phyloP scores from a whole-genome alignment of 2,888 invertebrate species.

The Amblyjoppa fuscipennis region DNA sequence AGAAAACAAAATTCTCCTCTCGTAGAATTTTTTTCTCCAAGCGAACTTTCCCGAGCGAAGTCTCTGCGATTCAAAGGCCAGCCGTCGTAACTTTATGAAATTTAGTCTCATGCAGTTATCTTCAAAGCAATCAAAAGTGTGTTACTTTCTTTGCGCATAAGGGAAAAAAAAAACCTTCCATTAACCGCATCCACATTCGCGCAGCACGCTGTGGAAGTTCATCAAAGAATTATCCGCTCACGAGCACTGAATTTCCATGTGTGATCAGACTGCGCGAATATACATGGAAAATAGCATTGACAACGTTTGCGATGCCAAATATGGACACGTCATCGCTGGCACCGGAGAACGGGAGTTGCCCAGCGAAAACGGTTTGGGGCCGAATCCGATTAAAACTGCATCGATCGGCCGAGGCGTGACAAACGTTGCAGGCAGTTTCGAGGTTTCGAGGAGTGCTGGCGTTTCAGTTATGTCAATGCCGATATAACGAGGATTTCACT shows the following conservation, averaged over 20 bases:
- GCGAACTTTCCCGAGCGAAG: no score
- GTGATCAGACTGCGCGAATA: constrained; percentile 17
- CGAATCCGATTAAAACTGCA: constrained; percentile 63
- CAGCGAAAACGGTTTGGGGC: constrained; percentile 36
- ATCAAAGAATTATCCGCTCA: constrained; percentile 11
- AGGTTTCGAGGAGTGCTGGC: neutral
- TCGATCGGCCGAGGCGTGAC: constrained; percentile 43
- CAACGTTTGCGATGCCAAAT: constrained; percentile 48
- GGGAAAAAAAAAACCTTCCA: neutral
- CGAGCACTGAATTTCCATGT: constrained; percentile 15
- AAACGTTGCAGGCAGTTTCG: neutral
- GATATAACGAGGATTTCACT: constrained; percentile 37
- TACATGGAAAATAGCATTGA: constrained; percentile 37
- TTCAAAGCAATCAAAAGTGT: neutral
- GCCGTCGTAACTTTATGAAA: no score
- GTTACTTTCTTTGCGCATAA: neutral
- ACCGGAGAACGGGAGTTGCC: constrained; percentile 2
- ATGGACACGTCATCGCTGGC: constrained; percentile 21
- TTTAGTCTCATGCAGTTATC: no score
- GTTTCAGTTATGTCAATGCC: constrained; percentile 46
- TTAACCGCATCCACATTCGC: neutral
- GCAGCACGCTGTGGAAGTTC: neutral
- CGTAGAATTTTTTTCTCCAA: no score
- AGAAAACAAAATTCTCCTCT: neutral
- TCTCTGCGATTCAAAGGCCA: no score